Base-by-base conservation (phyloP, 2,797 vertebrate genomes). In the Catostomus latipinnis region DNA sequence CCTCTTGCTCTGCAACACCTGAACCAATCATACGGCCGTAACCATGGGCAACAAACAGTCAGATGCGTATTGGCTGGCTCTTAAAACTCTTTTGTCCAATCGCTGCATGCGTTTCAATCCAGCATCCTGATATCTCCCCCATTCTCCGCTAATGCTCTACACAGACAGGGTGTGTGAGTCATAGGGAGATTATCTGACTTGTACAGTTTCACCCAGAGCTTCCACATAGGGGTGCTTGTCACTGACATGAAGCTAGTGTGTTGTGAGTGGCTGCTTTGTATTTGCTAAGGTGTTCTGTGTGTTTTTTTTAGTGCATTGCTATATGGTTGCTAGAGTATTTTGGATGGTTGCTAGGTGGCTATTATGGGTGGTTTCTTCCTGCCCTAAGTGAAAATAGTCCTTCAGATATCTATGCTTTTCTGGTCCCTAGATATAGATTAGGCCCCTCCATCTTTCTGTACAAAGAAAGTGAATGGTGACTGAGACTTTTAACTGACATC, bases 1-100 rank as follows among this genome's bases (percentile, higher is more conserved):
- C 68, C 90, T 81, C 89, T 91, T 88, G 8, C 92, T 90, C 91
- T 88, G 88, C 92, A 93, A 93, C 92, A 94, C 93, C 93, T 93
- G 92, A 83, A 84, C 92, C 92, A 92, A 93, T 93, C 88, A 84
- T 45, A 85, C 72, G 49, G 74, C 82, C 53, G 88, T 90, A 91
- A 90, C 91, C 86, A 90, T 45, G 82, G 87, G 88, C 85, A 84
- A 90, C 86, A 50, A 82, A 86, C 87, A 67, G 80, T 87, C 87
- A 74, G 77, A 18, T 11, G 71, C 65, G 34, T 83, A 93, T 93
- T 93, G 92, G 92, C 86, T 92, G 73, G 1, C n/a, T 87, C 86
- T 83, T 69, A 74, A 85, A 78, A 77, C 78, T 82, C 84, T 86
- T 78, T 87, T 53, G 74, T 88, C 90, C 93, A 93, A 92, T 93